A percentile compares a stretch with the other conserved stretches of the same genome.
Evolutionary conservation across 1,140 invertebrate species (phyloP).

Genomic region (Listronotus bonariensis): DNA sequence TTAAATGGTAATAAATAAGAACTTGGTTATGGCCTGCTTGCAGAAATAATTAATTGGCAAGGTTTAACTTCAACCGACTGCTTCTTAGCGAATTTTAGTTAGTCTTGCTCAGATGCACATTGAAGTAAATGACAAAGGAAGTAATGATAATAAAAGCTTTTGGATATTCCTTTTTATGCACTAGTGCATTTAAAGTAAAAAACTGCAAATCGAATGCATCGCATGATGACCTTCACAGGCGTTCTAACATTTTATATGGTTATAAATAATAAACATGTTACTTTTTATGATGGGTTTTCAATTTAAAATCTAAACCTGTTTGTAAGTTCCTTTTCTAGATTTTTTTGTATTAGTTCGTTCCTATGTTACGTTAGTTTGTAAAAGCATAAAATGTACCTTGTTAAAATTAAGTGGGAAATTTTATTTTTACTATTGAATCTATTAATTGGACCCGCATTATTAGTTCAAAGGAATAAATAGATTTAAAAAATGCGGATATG

Average conservation of each 20-base stretch:
- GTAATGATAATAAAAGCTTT: slow-evolving; percentile 30
- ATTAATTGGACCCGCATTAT: no score
- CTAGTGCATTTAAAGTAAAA: slow-evolving; percentile 22
- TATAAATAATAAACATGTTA: slow-evolving; percentile 37
- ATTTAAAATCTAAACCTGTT: slow-evolving; percentile 21
- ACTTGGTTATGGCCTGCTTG: slow-evolving; percentile 12
- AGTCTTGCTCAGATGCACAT: slow-evolving; percentile 24
- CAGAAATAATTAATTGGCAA: slow-evolving; percentile 12
- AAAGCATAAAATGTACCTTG: not conserved
- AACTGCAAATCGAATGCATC: slow-evolving; percentile 35
- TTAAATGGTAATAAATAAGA: slow-evolving; percentile 13
- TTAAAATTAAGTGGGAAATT: no score
- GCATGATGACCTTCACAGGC: slow-evolving; percentile 33
- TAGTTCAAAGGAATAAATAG: no score
- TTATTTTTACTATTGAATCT: no score
- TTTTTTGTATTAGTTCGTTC: not conserved
- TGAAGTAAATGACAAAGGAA: slow-evolving; percentile 33
- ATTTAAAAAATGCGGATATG: no score
- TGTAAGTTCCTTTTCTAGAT: not conserved
- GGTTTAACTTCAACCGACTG: slow-evolving; percentile 1
- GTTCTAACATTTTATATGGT: slow-evolving; percentile 33
- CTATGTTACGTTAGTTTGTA: not conserved
- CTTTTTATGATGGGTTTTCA: slow-evolving; percentile 31
- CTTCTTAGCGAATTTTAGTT: slow-evolving; percentile 11
- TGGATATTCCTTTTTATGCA: slow-evolving; percentile 32